phyloP scores from a whole-genome alignment of 2,113 vertebrate genomes.

The Rhinoptilus africanus region DNA sequence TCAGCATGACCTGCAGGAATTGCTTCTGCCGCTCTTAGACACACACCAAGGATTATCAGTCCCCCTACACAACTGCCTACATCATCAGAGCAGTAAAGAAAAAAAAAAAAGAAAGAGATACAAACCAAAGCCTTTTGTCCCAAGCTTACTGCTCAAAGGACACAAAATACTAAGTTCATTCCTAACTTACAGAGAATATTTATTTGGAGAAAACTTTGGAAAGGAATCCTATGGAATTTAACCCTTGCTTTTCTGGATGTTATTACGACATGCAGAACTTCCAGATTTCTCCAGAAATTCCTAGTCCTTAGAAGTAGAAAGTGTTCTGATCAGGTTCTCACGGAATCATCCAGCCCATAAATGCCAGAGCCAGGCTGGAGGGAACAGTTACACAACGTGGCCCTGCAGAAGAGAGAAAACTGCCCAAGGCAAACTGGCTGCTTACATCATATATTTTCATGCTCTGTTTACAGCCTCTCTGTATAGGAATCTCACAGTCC shows the following conservation, averaged over 20 bases:
- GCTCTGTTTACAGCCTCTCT: constrained; percentile 25
- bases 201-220: neutral
- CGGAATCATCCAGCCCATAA: neutral
- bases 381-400: constrained; percentile 42
- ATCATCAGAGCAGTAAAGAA: neutral
- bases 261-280: neutral
- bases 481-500: neutral
- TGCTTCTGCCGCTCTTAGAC: neutral
- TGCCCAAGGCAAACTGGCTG: constrained; percentile 31
- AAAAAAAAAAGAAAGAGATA: neutral
- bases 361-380: neutral
- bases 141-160: neutral
- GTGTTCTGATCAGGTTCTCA: neutral
- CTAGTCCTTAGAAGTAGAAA: neutral
- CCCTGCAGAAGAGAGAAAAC: neutral
- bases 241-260: neutral
- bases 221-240: neutral
- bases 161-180: neutral
- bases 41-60: neutral
- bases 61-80: neutral
- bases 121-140: neutral
- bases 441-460: constrained; percentile 48
- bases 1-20: neutral
- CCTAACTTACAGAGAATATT: neutral
- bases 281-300: neutral